Evolutionary conservation across 1,140 invertebrate species (phyloP).

Genomic region (Oppia nitens): DNA sequence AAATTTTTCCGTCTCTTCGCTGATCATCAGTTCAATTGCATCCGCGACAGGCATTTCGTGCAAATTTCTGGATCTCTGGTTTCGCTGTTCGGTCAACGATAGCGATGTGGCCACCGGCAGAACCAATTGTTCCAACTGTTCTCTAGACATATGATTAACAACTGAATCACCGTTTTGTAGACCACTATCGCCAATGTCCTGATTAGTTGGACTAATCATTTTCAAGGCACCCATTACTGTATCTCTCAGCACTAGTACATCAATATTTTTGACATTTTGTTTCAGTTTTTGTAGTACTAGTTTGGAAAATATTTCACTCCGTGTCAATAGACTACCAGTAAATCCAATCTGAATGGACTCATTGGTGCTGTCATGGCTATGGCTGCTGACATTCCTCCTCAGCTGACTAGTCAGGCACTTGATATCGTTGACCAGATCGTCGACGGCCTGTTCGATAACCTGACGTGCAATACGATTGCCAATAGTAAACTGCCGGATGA

Average conservation of each 20-base stretch:
- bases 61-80: conserved; percentile 1
- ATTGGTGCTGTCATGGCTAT: background rate
- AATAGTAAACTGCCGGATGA: background rate
- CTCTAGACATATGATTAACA: background rate
- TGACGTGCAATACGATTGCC: background rate
- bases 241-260: background rate
- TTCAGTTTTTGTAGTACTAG: background rate
- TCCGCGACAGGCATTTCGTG: background rate
- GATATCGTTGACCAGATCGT: conserved; percentile 6
- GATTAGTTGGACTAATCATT: background rate
- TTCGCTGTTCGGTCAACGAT: background rate
- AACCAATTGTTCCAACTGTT: background rate
- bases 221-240: conserved; percentile 8
- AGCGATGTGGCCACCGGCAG: conserved; percentile 1
- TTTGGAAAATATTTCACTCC: background rate
- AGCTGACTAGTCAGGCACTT: conserved; percentile 4
- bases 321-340: conserved; percentile 3
- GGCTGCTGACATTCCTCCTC: too few species aligned
- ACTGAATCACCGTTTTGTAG: background rate
- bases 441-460: background rate
- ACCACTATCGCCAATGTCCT: background rate
- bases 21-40: conserved; percentile 8
- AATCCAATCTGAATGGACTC: conserved; percentile 1
- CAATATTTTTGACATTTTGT: background rate
- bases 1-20: background rate